Evolutionary conservation across 2,888 invertebrate genomes (phyloP).

Genomic region (Carabus problematicus): DNA sequence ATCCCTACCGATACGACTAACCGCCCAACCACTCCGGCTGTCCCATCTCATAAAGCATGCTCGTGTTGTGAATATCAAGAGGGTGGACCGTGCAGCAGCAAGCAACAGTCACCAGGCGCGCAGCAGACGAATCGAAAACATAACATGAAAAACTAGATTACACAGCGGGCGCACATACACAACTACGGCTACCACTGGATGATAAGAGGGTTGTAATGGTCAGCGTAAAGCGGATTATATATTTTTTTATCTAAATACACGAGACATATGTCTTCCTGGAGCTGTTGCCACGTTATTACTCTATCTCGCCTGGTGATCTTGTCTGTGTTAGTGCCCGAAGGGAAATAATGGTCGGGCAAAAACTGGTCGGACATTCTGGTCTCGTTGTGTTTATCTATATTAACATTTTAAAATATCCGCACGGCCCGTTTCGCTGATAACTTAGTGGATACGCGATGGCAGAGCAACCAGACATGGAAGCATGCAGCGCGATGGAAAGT

Average conservation of each 20-base stretch:
- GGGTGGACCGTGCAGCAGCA: background rate
- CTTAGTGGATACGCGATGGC: too few relatives aligned
- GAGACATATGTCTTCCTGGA: conserved; percentile 53
- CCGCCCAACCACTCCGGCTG: background rate
- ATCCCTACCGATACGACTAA: too few relatives aligned
- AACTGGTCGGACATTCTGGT: conserved; percentile 44
- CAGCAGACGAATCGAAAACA: conserved; percentile 44
- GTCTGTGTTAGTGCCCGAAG: conserved; percentile 42
- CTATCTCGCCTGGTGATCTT: conserved; percentile 34
- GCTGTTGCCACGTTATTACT: conserved; percentile 50
- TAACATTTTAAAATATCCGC: conserved; percentile 47
- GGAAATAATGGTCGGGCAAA: conserved; percentile 41
- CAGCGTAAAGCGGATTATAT: conserved; percentile 55
- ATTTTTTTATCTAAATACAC: conserved; percentile 55
- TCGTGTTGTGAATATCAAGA: conserved; percentile 41
- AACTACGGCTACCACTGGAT: conserved; percentile 36
- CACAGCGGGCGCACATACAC: conserved; percentile 17
- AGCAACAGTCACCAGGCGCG: background rate
- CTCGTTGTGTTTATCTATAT: conserved; percentile 34
- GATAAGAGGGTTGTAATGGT: conserved; percentile 55
- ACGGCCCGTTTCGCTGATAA: conserved; percentile 39
- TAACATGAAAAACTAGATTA: conserved; percentile 44
- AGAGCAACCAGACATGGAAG: background rate
- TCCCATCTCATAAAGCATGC: conserved; percentile 26
- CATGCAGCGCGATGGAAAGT: background rate